Evolutionary conservation across 2,113 vertebrate genomes (phyloP), one percentile per base, ranked within the genome.

Genomic region (Polypterus bichir): DNA sequence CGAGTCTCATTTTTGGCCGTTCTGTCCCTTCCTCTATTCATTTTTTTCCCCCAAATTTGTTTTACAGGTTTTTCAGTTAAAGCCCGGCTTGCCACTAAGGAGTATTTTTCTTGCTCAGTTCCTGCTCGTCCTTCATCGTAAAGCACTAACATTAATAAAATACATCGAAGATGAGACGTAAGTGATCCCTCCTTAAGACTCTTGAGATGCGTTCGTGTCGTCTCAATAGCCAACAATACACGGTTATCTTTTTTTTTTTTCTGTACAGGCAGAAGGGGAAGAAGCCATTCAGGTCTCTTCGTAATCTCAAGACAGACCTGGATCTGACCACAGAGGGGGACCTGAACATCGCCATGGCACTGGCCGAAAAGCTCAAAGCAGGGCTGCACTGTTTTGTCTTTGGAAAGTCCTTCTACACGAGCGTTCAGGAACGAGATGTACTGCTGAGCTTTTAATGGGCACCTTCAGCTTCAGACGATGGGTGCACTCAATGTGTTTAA

Each of bases 151-250:
- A 1, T 81, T 97, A 71, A 92, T 99, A 76, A 92, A 96, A 77
- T 97, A 99, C 71, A 96, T 99, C 72, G 94, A 99, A 71, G 94
- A 97, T 74, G 93, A 98, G 67, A 99, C 95, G 94, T 97, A 86
- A 89, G 94, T 88, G 62, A 9, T 65, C 10, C 46, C 62, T 72
- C 66, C 6, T 44, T 49, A 51, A n/a, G 9, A 54, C 46, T 62
- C 62, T 60, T 60, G 60, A 57, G 59, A 60, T 49, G 46, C n/a
- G n/a, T 46, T 61, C 60, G 3, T 73, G 6, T 46, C 54, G 4
- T 27, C 54, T 62, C 46, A n/a, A 48, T 7, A 47, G 44, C 45
- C 53, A 44, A 62, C 54, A 46, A 4, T 10, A 52, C 48, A 11
- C 4, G 49, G 54, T 72, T 66, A 60, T 63, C 68, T 61, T 60